phyloP scores from a whole-genome alignment of 2,888 invertebrate genomes.

The Marasmarcha lunaedactyla region DNA sequence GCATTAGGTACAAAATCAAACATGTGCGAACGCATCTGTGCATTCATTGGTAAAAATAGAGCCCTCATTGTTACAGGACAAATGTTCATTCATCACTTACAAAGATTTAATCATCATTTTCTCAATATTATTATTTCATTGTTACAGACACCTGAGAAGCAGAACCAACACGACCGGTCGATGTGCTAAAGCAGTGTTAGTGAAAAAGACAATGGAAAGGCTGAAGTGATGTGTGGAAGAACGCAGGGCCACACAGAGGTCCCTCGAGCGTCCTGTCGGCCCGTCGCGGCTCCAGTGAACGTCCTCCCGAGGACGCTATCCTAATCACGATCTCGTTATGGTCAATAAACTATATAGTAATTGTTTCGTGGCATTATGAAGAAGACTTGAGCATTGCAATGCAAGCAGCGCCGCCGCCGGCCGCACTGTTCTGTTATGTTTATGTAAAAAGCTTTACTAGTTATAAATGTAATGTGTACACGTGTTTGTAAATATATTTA shows the following conservation, averaged over 20 bases:
- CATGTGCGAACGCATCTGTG: conserved; percentile 55
- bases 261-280: too few relatives aligned
- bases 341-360: conserved; percentile 60
- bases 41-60: conserved; percentile 39
- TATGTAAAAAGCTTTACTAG: conserved; percentile 69
- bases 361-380: conserved; percentile 62
- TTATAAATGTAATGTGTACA: conserved; percentile 51
- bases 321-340: conserved; percentile 67
- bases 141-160: conserved; percentile 75
- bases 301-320: conserved; percentile 58
- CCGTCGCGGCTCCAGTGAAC: conserved; percentile 49
- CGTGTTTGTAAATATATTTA: conserved; percentile 59
- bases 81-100: conserved; percentile 10
- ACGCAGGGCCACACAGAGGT: background rate
- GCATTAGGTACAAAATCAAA: conserved; percentile 2
- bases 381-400: conserved; percentile 62
- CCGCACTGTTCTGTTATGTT: conserved; percentile 52
- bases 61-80: conserved; percentile 14
- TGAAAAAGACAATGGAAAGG: conserved; percentile 15
- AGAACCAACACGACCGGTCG: conserved; percentile 72
- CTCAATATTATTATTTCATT: conserved; percentile 38
- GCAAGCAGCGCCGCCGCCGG: conserved; percentile 35
- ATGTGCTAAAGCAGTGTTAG: conserved; percentile 44
- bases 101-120: conserved; percentile 10
- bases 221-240: background rate